A percentile compares a stretch with the other conserved stretches of the same genome.
These are phyloP conservation scores for Megamerina dolium DNA, from an alignment of 2,888 invertebrate genomes.

Conservation along the genomic window DNA sequence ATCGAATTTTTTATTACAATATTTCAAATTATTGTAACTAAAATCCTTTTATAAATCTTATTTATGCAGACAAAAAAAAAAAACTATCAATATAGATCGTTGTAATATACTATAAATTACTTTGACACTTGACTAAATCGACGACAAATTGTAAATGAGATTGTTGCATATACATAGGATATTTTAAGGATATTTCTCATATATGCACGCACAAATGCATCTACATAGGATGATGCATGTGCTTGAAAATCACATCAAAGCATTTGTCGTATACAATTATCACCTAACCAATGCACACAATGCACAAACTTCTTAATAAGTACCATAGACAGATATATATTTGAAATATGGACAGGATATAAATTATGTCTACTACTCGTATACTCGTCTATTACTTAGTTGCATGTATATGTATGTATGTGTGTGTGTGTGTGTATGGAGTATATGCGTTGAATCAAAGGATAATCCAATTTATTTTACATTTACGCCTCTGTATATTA, in stretches of 20 bases:
- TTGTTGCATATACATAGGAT: neutral
- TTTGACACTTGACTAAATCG: constrained; percentile 26
- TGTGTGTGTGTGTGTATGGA: neutral
- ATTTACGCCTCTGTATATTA: too few relatives aligned
- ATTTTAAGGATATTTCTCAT: neutral
- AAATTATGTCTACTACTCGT: constrained; percentile 10
- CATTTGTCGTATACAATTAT: constrained; percentile 20
- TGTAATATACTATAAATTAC: too few relatives aligned
- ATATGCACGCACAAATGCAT: neutral
- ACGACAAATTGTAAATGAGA: constrained; percentile 23
- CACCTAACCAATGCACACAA: constrained; percentile 9
- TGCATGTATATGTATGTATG: neutral
- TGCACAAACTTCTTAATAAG: neutral
- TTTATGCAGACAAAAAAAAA: too few relatives aligned
- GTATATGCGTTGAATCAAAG: constrained; percentile 45
- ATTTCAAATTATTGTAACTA: too few relatives aligned
- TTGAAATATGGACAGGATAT: constrained; percentile 11
- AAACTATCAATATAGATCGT: too few relatives aligned
- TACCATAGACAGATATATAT: neutral
- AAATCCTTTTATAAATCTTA: too few relatives aligned
- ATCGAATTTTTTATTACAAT: too few relatives aligned
- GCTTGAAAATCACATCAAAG: constrained; percentile 16
- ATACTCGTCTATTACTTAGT: constrained; percentile 4
- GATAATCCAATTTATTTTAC: constrained; percentile 45
- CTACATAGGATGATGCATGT: neutral